Conservation (phyloP, 1,140 invertebrate genomes). For the Nasonia vitripennis region DNA sequence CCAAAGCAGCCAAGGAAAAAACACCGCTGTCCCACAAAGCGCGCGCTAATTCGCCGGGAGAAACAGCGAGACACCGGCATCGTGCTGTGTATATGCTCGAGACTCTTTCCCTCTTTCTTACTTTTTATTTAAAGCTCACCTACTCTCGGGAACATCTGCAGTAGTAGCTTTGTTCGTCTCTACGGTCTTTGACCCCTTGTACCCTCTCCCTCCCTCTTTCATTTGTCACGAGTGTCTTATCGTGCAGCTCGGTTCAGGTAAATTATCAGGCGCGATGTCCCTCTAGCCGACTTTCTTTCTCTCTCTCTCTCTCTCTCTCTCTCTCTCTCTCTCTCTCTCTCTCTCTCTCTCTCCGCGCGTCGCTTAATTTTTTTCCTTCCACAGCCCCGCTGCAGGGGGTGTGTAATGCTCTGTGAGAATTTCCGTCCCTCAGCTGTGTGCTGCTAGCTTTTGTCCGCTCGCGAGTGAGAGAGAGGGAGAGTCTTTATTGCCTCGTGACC, state of each 20-base stretch:
- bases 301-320: neutral
- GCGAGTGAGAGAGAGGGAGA: neutral
- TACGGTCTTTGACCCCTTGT: constrained; percentile 24
- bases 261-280: constrained; percentile 57
- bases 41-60: neutral
- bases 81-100: neutral
- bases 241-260: constrained; percentile 48
- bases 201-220: constrained; percentile 36
- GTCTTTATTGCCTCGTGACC: constrained; percentile 19
- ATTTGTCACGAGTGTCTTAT: constrained; percentile 61
- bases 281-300: neutral
- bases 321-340: constrained; percentile 4
- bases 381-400: neutral
- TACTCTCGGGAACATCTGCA: neutral
- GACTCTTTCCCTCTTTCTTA: neutral
- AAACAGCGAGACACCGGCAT: neutral
- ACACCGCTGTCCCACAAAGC: neutral
- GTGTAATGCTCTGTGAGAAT: neutral
- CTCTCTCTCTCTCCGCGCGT: neutral
- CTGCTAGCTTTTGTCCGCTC: neutral
- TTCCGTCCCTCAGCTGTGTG: neutral
- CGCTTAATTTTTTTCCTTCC: constrained; percentile 6
- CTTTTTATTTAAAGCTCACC: neutral
- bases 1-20: neutral
- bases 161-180: neutral